Evolutionary conservation across 2,888 invertebrate species (phyloP), one percentile per base, ranked within the genome.

Genomic region (Galeopsomyia nigrocyanea): DNA sequence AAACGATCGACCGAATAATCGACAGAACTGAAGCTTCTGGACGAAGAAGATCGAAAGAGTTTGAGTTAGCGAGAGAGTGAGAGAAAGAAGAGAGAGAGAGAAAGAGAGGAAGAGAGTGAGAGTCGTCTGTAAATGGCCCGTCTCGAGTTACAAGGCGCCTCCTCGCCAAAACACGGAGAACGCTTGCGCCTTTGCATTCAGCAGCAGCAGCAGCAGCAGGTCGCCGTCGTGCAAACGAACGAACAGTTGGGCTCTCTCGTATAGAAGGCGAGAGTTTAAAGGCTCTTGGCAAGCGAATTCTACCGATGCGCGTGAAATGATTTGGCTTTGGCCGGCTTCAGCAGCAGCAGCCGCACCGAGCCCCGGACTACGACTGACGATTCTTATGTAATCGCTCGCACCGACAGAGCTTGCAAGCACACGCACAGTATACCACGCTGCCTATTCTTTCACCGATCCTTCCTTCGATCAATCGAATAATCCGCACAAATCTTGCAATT

Each of bases 221-320:
- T 74, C 71, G 53, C 69, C 69, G 76, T 77, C 21, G 19, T n/a
- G 53, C 53, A 19, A 31, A 7, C 53, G 22, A 55, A 21, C 55
- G 22, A 21, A 21, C 55, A 55, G 19, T 3, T 7, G 19, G 2
- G 2, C 55, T 6, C 9, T 53, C 19, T 16, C 17, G 19, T 16
- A n/a, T n/a, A 26, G 26, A 5, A 19, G 19, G 13, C 82, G 82
- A 79, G 76, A 78, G 76, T 79, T 80, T 81, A 17, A 26, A 9
- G 50, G n/a, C 17, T 81, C 80, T 85, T 85, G 85, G 85, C 85
- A 85, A 26, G 76, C 79, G 82, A 81, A 83, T 83, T 84, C 82
- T 82, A 80, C 80, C 83, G 83, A 84, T 83, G 82, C 80, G 81
- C 82, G 83, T 82, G 80, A 83, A 84, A 83, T 81, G 79, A 80